Percentiles rank a stretch among this genome's conserved stretches.
Evolutionary conservation across 2,113 vertebrate genomes (phyloP).

Genomic region (Perca fluviatilis): DNA sequence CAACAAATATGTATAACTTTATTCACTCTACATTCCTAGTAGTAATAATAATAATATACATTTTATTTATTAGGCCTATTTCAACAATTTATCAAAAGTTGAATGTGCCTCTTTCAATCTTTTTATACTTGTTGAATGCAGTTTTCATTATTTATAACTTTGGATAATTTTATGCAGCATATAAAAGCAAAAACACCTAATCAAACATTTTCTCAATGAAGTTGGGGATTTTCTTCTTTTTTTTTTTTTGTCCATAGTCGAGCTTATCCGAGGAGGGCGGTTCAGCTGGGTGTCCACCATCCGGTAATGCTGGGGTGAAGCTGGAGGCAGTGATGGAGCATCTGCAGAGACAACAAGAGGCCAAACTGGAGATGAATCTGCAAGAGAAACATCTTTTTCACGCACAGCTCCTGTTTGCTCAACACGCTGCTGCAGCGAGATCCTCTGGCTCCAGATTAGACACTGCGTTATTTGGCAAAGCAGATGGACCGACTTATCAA

Average conservation of each 20-base stretch:
- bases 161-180: not conserved
- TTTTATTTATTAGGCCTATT: too few relatives aligned
- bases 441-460: constrained; percentile 74
- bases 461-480: constrained; percentile 78
- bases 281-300: constrained; percentile 81
- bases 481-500: constrained; percentile 64
- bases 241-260: constrained; percentile 72
- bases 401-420: constrained; percentile 89
- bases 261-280: constrained; percentile 80
- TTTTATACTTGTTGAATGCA: constrained; percentile 2
- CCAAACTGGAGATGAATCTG: constrained; percentile 90
- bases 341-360: constrained; percentile 90
- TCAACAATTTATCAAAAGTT: not conserved
- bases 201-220: not conserved
- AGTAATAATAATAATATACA: not conserved
- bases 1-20: not conserved
- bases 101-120: not conserved
- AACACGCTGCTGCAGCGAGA: constrained; percentile 86
- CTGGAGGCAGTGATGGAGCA: constrained; percentile 93
- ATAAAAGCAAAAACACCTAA: not conserved
- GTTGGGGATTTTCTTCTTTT: not conserved
- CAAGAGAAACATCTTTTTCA: constrained; percentile 90
- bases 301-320: constrained; percentile 85
- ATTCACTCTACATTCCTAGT: not conserved
- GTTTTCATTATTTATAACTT: not conserved